Conservation (phyloP, 2,888 invertebrate species). For the Philonicus albiceps region DNA sequence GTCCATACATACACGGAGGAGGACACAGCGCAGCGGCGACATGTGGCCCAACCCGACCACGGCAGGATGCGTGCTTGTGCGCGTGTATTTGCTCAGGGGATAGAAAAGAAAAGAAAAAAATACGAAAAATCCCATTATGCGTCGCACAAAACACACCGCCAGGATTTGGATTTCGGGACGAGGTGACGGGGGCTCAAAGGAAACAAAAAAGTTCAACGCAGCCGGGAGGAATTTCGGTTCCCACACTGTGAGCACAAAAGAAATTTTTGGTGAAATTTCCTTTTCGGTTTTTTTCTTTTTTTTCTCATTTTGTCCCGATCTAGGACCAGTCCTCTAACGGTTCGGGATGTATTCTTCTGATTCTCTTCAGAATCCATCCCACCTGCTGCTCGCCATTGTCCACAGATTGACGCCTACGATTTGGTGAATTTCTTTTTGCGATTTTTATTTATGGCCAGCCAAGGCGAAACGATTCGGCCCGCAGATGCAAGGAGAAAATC, state of each 20-base stretch:
- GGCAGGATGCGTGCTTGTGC: background rate
- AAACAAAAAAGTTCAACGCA: constrained; percentile 18
- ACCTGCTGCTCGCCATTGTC: constrained; percentile 35
- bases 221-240: constrained; percentile 24
- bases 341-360: constrained; percentile 18
- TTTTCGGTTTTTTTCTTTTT: constrained; percentile 9
- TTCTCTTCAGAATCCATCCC: constrained; percentile 16
- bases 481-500: constrained; percentile 8
- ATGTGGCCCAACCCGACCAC: background rate
- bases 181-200: background rate
- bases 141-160: background rate
- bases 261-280: constrained; percentile 39
- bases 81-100: background rate
- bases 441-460: constrained; percentile 28
- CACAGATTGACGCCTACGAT: constrained; percentile 37
- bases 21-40: background rate
- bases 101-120: too few relatives aligned
- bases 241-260: constrained; percentile 35
- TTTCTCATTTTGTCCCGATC: constrained; percentile 7
- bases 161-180: background rate
- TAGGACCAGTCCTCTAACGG: background rate
- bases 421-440: constrained; percentile 17
- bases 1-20: background rate
- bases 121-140: constrained; percentile 21
- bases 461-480: background rate